phyloP scores from a whole-genome alignment of 2,888 invertebrate species.

The Phytoseiulus persimilis region DNA sequence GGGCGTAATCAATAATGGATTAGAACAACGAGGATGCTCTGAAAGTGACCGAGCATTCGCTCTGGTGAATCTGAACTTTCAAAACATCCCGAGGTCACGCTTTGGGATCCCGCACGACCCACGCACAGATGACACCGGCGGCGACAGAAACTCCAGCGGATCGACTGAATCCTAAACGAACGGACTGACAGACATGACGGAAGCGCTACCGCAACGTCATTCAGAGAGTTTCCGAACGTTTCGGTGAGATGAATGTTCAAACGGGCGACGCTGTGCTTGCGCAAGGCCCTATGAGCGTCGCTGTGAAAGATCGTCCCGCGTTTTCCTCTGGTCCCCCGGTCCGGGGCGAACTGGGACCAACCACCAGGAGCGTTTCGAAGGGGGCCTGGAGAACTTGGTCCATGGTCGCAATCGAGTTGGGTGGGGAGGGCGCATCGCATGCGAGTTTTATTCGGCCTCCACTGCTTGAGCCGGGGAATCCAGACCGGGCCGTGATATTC shows the following conservation, averaged over 20 bases:
- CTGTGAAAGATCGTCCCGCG: background rate
- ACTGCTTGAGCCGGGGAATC: no score
- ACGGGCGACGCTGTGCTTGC: background rate
- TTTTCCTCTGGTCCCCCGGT: background rate
- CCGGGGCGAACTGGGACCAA: no score
- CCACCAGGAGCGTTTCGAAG: no score
- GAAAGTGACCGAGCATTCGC: background rate
- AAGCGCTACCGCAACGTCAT: background rate
- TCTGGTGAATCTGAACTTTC: background rate
- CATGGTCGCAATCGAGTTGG: no score
- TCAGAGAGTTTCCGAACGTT: background rate
- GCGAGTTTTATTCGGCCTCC: no score
- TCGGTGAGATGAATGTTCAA: background rate
- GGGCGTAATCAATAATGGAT: no score
- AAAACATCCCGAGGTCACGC: background rate
- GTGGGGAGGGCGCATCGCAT: no score
- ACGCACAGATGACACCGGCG: background rate
- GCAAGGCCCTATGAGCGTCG: background rate
- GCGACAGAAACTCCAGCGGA: background rate
- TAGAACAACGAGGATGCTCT: background rate
- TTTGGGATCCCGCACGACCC: background rate
- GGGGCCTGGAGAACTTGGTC: no score
- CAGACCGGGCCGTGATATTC: no score
- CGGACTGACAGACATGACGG: background rate
- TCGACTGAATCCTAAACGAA: background rate